These are phyloP conservation scores for Rhegmatorhina hoffmannsi DNA, from an alignment of 2,113 vertebrate genomes.

Conservation along the genomic window DNA sequence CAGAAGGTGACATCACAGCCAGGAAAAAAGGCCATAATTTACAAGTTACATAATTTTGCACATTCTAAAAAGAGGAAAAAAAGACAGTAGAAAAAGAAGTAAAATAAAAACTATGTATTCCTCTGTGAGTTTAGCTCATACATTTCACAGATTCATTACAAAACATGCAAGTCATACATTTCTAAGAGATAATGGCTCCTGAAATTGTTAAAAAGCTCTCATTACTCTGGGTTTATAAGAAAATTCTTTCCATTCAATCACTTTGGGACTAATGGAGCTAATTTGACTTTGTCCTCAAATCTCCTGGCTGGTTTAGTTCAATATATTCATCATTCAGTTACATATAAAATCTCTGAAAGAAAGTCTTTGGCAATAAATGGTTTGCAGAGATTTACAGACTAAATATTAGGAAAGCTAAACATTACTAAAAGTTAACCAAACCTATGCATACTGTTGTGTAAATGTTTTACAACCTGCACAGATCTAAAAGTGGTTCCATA, in stretches of 20 bases:
- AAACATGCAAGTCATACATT: background rate
- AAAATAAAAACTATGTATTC: background rate
- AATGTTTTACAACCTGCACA: background rate
- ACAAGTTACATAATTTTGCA: background rate
- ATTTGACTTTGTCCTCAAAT: conserved; percentile 23
- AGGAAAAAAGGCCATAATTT: background rate
- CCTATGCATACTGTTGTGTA: background rate
- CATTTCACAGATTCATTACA: background rate
- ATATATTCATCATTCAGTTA: background rate
- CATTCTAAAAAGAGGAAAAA: background rate
- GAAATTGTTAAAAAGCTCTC: background rate
- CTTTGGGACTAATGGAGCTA: conserved; percentile 1
- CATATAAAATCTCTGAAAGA: background rate
- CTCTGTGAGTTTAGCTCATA: background rate
- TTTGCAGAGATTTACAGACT: background rate
- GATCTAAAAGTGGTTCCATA: background rate
- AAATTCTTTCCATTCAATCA: conserved; percentile 12
- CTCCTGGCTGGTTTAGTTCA: conserved; percentile 19
- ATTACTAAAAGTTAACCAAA: background rate
- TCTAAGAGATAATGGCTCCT: background rate
- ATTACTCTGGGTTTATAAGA: background rate
- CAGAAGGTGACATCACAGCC: background rate
- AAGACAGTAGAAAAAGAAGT: background rate
- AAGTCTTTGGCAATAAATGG: background rate
- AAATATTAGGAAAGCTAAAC: background rate